Base-by-base conservation (phyloP, 2,888 invertebrate species). In the Dinocampus coccinellae region DNA sequence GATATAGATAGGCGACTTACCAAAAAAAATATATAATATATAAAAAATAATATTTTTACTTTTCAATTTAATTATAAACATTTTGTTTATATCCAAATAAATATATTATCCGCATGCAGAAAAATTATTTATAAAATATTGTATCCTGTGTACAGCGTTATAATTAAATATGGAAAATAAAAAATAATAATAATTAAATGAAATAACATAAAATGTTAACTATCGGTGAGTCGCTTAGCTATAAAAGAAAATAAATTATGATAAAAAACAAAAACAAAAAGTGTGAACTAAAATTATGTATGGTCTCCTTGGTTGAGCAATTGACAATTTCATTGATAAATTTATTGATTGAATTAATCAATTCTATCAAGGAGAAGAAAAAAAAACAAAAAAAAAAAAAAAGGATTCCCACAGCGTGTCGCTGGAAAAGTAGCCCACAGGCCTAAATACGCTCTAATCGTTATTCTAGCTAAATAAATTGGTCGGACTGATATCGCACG, bases 381-480 rank as follows among this genome's bases (percentile, higher is more conserved):
- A 36, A 36, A 33, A 16, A 47, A 16, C 16, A 47, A 7, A 16
- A 47, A 47, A 47, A 7, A 47, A 47, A 20, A 20, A 47, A 16
- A 47, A 16, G 81, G 81, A 84, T 79, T 82, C 55, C 65, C 39
- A 71, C 79, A 81, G 82, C 81, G 78, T 77, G 77, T 81, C 79
- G 82, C 83, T 81, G 84, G 73, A 84, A 83, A 84, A 84, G 84
- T 84, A 84, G 84, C 84, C 84, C 84, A 79, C 83, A 84, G 84
- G 84, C 84, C 84, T 84, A 84, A 84, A 84, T 84, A 84, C 78
- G 81, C 79, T 83, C 81, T 84, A 84, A 84, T 81, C 76, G 75
- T 78, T 77, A 77, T 76, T 71, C 70, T 76, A 76, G 72, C 68
- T 60, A 66, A 73, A 52, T 69, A 62, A 71, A 58, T 33, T 58